A percentile compares a stretch with the other conserved stretches of the same genome.
These are phyloP conservation scores for Eristalis arbustorum DNA, from an alignment of 2,888 invertebrate species.

Conservation along the genomic window DNA sequence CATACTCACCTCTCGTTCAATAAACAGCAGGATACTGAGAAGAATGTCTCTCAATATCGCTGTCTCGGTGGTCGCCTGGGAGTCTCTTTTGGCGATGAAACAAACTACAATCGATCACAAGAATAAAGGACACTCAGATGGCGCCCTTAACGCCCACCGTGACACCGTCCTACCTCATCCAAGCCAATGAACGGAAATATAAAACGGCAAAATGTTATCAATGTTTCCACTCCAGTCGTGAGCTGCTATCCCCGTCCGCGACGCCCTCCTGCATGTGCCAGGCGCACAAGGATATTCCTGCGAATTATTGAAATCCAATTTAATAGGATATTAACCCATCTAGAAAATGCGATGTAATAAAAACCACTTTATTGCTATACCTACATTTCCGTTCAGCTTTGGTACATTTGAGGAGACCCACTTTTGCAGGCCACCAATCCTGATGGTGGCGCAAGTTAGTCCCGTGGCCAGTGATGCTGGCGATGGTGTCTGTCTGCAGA, in stretches of 20 bases:
- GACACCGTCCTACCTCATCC: not conserved
- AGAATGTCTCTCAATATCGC: not conserved
- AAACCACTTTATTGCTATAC: slow-evolving; percentile 62
- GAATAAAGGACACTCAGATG: slow-evolving; percentile 38
- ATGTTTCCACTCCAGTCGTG: slow-evolving; percentile 56
- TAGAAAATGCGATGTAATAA: slow-evolving; percentile 66
- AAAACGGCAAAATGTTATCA: slow-evolving; percentile 58
- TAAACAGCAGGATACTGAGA: slow-evolving; percentile 34
- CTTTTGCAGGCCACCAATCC: slow-evolving; percentile 28
- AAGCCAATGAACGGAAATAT: slow-evolving; percentile 47
- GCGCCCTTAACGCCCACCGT: not conserved
- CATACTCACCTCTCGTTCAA: slow-evolving; percentile 18
- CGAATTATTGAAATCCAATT: slow-evolving; percentile 63
- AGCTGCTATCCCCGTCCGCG: not conserved
- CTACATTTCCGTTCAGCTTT: slow-evolving; percentile 49
- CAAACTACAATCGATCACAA: slow-evolving; percentile 57
- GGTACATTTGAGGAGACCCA: slow-evolving; percentile 37
- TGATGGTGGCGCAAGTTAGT: slow-evolving; percentile 7
- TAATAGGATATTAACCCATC: slow-evolving; percentile 59
- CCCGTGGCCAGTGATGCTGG: slow-evolving; percentile 30
- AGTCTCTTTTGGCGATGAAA: slow-evolving; percentile 1
- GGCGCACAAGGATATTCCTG: slow-evolving; percentile 57
- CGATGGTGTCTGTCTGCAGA: not conserved
- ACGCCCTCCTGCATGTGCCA: slow-evolving; percentile 36
- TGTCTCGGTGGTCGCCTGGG: not conserved